Conservation (phyloP, 2,797 vertebrate genomes). For the Tenualosa ilisha region DNA sequence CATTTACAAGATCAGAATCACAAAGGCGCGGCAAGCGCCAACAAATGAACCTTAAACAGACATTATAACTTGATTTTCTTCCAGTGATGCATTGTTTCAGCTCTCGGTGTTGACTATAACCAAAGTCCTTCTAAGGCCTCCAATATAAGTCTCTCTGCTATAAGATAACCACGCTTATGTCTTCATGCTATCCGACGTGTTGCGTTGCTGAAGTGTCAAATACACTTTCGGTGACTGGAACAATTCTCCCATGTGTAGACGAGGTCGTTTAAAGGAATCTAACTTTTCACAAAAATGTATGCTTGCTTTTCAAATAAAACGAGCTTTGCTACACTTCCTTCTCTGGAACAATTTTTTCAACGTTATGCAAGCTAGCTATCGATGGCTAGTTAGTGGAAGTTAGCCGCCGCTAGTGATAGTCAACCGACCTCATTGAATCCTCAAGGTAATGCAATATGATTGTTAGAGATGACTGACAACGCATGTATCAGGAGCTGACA, state of each 20-base stretch:
- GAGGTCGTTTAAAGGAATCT: neutral
- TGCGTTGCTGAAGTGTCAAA: neutral
- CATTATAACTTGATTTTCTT: no score
- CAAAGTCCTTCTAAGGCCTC: no score
- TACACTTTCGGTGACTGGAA: neutral
- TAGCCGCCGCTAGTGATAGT: neutral
- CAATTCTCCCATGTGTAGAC: neutral
- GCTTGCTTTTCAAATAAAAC: neutral
- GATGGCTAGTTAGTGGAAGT: neutral
- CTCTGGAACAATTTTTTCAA: neutral
- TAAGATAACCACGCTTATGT: neutral
- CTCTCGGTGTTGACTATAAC: neutral
- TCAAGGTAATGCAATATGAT: neutral
- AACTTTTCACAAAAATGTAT: neutral
- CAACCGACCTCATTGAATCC: neutral
- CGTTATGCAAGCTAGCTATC: neutral
- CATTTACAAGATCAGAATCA: neutral
- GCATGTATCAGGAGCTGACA: neutral
- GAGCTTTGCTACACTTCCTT: neutral
- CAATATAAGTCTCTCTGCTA: no score
- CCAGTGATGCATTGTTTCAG: neutral
- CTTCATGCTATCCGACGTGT: neutral
- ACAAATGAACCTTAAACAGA: no score
- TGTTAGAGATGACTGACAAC: neutral
- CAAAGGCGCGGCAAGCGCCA: neutral